phyloP scores from a whole-genome alignment of 1,140 invertebrate species.

The Megalopta genalis region DNA sequence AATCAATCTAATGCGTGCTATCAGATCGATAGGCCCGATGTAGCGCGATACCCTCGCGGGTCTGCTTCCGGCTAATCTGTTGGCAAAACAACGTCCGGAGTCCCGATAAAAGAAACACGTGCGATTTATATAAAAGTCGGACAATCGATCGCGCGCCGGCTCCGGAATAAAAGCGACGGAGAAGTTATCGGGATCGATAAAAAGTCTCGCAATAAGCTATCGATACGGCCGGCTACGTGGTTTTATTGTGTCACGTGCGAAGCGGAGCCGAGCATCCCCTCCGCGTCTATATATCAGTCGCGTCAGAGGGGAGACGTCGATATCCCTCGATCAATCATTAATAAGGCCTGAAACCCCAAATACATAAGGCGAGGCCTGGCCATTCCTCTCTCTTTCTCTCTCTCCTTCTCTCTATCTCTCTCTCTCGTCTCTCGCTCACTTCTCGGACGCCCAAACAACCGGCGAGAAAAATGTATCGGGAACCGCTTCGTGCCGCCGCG shows the following conservation, averaged over 20 bases:
- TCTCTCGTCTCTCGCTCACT: not conserved
- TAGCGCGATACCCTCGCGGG: conserved; percentile 15
- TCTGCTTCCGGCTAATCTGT: conserved; percentile 57
- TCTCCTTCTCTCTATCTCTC: conserved; percentile 38
- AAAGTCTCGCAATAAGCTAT: conserved; percentile 67
- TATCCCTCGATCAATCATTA: conserved; percentile 81
- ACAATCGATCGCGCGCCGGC: conserved; percentile 33
- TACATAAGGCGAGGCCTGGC: conserved; percentile 67
- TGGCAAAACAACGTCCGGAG: conserved; percentile 56
- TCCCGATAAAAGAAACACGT: conserved; percentile 43
- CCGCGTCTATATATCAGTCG: conserved; percentile 75
- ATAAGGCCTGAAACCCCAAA: conserved; percentile 79
- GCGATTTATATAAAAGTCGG: conserved; percentile 63
- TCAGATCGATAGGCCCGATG: conserved; percentile 22
- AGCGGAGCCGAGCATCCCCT: conserved; percentile 67
- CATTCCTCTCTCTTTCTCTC: conserved; percentile 42
- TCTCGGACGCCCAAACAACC: not conserved
- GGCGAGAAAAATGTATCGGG: conserved; percentile 74
- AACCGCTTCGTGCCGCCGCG: conserved; percentile 67
- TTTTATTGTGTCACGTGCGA: conserved; percentile 79
- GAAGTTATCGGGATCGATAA: conserved; percentile 70
- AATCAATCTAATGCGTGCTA: conserved; percentile 39
- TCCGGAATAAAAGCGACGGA: conserved; percentile 30
- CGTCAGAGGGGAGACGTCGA: conserved; percentile 78
- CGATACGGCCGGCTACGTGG: conserved; percentile 55